Evolutionary conservation across 2,888 invertebrate species (phyloP).

Genomic region (Agonopterix subpropinquella): DNA sequence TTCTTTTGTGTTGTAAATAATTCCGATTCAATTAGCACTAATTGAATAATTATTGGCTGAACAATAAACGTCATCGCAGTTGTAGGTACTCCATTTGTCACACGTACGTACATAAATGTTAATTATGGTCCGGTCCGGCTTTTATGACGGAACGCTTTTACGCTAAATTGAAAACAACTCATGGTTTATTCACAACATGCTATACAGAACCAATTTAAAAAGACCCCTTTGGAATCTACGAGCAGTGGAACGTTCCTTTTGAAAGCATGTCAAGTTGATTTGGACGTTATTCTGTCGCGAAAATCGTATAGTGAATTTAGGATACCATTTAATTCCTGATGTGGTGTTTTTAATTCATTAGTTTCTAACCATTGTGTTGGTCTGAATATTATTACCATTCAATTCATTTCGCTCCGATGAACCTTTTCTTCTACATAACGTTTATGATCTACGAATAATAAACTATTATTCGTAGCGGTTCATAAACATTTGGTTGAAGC

Average conservation of each 20-base stretch:
- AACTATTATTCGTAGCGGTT: too few species aligned
- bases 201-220: slow-evolving; percentile 38
- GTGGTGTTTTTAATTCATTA: slow-evolving; percentile 45
- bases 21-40: background rate
- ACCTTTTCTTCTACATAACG: too few species aligned
- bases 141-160: slow-evolving; percentile 70
- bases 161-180: slow-evolving; percentile 73
- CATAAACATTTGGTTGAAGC: too few species aligned
- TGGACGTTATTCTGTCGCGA: slow-evolving; percentile 29
- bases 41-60: slow-evolving; percentile 12
- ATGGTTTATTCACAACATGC: slow-evolving; percentile 68
- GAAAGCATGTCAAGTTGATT: slow-evolving; percentile 23
- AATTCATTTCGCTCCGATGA: too few species aligned
- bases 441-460: too few species aligned
- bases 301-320: slow-evolving; percentile 27
- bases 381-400: too few species aligned
- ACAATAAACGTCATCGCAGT: slow-evolving; percentile 28
- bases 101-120: slow-evolving; percentile 45
- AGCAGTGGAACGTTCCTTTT: slow-evolving; percentile 13
- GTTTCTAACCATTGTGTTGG: background rate
- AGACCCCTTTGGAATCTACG: slow-evolving; percentile 38
- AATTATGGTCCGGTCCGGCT: slow-evolving; percentile 54
- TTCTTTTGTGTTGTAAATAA: background rate
- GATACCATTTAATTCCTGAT: slow-evolving; percentile 33
- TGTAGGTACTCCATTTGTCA: slow-evolving; percentile 31